phyloP scores from a whole-genome alignment of 2,888 invertebrate species.

The Julus scanicus region DNA sequence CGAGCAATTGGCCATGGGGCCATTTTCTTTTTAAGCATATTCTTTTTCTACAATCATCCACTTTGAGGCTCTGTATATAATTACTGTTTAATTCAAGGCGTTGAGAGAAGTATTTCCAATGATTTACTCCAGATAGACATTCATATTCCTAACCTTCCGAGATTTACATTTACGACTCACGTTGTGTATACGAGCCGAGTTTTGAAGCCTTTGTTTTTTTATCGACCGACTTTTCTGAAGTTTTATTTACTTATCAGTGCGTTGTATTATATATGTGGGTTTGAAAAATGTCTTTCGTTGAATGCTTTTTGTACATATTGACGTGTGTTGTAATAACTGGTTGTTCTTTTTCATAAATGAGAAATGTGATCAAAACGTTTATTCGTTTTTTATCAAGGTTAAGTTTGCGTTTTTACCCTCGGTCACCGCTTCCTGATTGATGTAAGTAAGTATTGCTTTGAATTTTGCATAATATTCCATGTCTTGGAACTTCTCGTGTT shows the following conservation, averaged over 20 bases:
- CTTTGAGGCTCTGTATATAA: no score
- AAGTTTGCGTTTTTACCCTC: no score
- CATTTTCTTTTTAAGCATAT: no score
- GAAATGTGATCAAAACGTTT: background rate
- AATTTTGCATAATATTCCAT: no score
- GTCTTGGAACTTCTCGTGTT: no score
- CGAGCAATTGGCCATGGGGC: background rate
- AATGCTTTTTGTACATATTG: background rate
- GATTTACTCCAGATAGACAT: background rate
- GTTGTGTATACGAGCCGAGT: background rate
- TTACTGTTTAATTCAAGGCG: background rate
- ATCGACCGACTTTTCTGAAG: constrained; percentile 4
- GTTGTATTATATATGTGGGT: constrained; percentile 7
- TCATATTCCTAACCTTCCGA: background rate
- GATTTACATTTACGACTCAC: background rate
- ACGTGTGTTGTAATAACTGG: constrained; percentile 8
- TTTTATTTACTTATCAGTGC: constrained; percentile 20
- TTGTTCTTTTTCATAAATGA: background rate
- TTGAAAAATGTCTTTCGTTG: background rate
- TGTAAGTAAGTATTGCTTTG: no score
- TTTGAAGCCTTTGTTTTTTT: background rate
- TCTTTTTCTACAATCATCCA: no score
- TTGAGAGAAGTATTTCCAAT: background rate
- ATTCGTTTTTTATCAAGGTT: background rate
- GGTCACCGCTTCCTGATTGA: no score